Conservation (phyloP, 2,888 invertebrate species). For the Mythimna loreyi region DNA sequence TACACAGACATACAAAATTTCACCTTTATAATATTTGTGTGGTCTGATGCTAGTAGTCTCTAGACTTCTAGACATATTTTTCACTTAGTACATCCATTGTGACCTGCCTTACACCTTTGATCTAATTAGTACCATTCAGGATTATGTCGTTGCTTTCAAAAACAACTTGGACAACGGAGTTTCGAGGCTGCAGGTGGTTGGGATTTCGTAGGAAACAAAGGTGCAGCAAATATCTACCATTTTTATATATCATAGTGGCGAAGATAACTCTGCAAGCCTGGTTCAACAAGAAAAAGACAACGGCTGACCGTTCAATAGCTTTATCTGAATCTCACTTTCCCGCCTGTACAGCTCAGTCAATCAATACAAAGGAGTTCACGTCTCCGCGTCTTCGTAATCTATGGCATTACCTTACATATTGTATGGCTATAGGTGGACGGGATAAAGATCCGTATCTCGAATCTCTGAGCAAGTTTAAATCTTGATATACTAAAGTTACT, state of each 20-base stretch:
- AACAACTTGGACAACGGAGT: not conserved
- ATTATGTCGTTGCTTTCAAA: not conserved
- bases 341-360: not conserved
- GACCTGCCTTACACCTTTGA: not conserved
- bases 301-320: not conserved
- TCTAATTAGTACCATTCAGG: not conserved
- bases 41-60: not conserved
- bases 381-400: not conserved
- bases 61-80: not conserved
- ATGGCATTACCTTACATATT: slow-evolving; percentile 1
- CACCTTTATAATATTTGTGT: too few species aligned
- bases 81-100: not conserved
- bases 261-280: not conserved
- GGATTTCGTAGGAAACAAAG: not conserved
- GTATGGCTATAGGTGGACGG: slow-evolving; percentile 3
- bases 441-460: slow-evolving; percentile 26
- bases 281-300: not conserved
- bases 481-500: slow-evolving; percentile 14
- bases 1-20: too few species aligned
- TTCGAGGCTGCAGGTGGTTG: not conserved
- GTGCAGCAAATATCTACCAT: not conserved
- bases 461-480: slow-evolving; percentile 4
- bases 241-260: too few species aligned
- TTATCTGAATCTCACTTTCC: not conserved
- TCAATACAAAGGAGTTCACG: not conserved